These are phyloP conservation scores for Mantis religiosa DNA, from an alignment of 2,888 invertebrate species.

Conservation along the genomic window DNA sequence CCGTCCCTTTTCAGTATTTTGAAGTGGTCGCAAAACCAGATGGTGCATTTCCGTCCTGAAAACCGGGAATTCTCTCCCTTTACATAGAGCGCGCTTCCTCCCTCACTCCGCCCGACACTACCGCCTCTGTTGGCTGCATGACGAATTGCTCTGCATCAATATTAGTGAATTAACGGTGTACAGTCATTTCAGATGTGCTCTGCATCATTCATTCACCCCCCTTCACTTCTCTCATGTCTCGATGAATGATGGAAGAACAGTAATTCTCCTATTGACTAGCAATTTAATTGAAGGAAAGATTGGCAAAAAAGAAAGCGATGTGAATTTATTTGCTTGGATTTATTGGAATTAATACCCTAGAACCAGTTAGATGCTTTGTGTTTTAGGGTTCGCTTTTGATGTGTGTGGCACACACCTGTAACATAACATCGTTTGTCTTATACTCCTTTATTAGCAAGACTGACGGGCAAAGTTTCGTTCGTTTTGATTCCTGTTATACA, in stretches of 20 bases:
- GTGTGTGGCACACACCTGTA: not conserved
- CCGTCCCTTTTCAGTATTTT: not conserved
- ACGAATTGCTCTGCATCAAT: conserved; percentile 13
- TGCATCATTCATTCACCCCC: not conserved
- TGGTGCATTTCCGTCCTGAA: conserved; percentile 1
- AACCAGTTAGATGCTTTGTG: not conserved
- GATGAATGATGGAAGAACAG: not conserved
- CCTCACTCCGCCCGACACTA: not conserved
- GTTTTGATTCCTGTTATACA: no score
- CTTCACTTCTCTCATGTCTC: not conserved
- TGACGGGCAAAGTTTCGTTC: not conserved
- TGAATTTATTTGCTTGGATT: not conserved
- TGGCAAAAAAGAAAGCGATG: not conserved
- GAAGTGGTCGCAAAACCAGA: conserved; percentile 19
- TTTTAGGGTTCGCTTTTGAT: not conserved
- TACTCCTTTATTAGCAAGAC: not conserved
- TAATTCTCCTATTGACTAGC: not conserved
- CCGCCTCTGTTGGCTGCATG: not conserved
- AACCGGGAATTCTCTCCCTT: not conserved
- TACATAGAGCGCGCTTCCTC: not conserved
- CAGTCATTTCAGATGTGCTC: not conserved
- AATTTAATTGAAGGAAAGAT: not conserved
- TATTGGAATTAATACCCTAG: not conserved
- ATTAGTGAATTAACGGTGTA: conserved; percentile 15
- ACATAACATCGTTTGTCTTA: not conserved